Percentiles rank a stretch among this genome's conserved stretches.
These are phyloP conservation scores for Pocillopora damicornis DNA, from an alignment of 64 coral and sea anemone species.

Conservation along the genomic window DNA sequence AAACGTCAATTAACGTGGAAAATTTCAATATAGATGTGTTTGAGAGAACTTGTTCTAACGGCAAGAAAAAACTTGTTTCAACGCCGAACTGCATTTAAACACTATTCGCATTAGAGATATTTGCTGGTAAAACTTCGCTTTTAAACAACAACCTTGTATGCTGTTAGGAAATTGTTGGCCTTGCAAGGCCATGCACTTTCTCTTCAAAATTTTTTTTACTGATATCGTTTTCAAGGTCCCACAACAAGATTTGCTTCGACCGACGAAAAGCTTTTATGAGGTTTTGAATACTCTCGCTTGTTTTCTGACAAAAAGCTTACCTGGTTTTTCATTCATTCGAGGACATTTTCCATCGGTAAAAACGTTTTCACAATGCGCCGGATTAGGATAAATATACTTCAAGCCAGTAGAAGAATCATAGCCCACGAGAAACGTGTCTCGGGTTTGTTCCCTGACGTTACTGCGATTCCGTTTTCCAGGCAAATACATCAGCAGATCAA, in stretches of 20 bases:
- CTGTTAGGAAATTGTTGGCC: too few relatives aligned
- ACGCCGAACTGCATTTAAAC: neutral
- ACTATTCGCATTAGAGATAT: too few relatives aligned
- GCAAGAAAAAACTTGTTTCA: neutral
- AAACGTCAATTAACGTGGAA: neutral
- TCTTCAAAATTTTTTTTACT: too few relatives aligned
- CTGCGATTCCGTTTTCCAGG: slow-evolving; percentile 70
- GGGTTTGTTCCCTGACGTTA: slow-evolving; percentile 81
- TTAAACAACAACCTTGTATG: too few relatives aligned
- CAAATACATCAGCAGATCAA: slow-evolving; percentile 82
- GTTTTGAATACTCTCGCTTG: neutral
- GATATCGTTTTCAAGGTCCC: too few relatives aligned
- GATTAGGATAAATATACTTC: slow-evolving; percentile 66
- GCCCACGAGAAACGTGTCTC: slow-evolving; percentile 70
- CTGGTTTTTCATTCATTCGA: slow-evolving; percentile 32
- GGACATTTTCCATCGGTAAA: slow-evolving; percentile 37
- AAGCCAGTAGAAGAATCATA: slow-evolving; percentile 43
- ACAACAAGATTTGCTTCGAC: too few relatives aligned
- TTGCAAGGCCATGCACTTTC: too few relatives aligned
- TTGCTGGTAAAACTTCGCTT: too few relatives aligned
- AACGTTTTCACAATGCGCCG: slow-evolving; percentile 37
- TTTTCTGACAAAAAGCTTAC: neutral
- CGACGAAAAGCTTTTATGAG: too few relatives aligned
- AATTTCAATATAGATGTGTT: neutral
- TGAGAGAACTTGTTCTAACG: neutral